Evolutionary conservation across 2,888 invertebrate genomes (phyloP), one percentile per base, ranked within the genome.

Genomic region (Calameuta idolon): DNA sequence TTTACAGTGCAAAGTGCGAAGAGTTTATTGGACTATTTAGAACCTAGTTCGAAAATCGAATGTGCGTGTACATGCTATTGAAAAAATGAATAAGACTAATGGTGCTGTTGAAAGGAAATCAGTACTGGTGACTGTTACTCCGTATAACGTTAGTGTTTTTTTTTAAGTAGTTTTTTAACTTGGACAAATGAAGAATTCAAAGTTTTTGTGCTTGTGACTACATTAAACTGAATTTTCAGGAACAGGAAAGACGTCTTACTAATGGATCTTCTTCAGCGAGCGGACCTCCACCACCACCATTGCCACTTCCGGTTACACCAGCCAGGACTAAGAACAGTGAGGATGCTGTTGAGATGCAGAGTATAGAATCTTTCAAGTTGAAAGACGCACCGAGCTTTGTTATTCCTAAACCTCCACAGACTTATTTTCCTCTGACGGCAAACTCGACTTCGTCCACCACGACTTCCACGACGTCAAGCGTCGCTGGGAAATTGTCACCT

Each of bases 301-400:
- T 87, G 5, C 90, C 90, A 33, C 82, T 86, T 79, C 83, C 88
- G 68, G 79, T 82, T 35, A 75, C 84, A 34, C 80, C 85, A 4
- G 82, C 86, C 73, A 82, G 79, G n/a, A 71, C 79, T 75, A 86
- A 85, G 69, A 85, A 71, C 78, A 91, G 90, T 80, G 91, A 91
- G 75, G 95, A 95, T 80, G 93, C 94, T 68, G 96, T 95, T 15
- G 96, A 96, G 91, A 93, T 96, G 93, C 95, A 96, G 87, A 96
- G 96, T 34, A 92, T 96, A 84, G 96, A 96, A 90, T 96, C 96
- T 9, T 96, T 95, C 91, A 95, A 94, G 87, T 89, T 96, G 83
- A 95, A 94, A 83, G 94, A 95, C 87, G 94, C 95, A 34, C 92
- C 93, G 5, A 93, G 93, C 79, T 92, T 93, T 34, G 92, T 92